Evolutionary conservation across 2,113 vertebrate species (phyloP), one percentile per base, ranked within the genome.

Genomic region (Aegithalos caudatus): DNA sequence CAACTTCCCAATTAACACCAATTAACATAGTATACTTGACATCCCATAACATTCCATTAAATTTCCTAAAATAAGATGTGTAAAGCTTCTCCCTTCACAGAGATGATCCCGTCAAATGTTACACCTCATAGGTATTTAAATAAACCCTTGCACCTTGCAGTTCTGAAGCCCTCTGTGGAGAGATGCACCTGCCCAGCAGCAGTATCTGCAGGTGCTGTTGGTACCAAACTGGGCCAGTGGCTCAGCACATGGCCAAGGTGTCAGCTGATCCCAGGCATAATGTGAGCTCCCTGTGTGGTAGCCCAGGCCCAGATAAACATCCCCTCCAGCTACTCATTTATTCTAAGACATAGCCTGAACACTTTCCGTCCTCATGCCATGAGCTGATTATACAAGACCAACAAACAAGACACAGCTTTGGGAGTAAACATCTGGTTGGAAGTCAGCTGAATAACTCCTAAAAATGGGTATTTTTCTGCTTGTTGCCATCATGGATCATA

Each of bases 11-110:
- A 97, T 97, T 97, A 97, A 97, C 94, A 96, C 66, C 94, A 94
- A 97, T 97, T 97, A 97, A 65, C 88, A 67, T 11, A 31, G 47
- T 64, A 47, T 65, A 90, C 80, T 94, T 57, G 96, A 97, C 96
- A 97, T 92, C 79, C 70, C 95, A 86, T 87, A 98, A 97, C 92
- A 97, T 97, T 97, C 94, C 96, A 98, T 97, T 96, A 98, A 96
- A 94, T 64, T 51, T 83, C 88, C 96, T 95, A 81, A 96, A 96
- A 95, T 70, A 78, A 95, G 92, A 93, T 44, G 70, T 78, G 78
- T 35, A 87, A 95, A 93, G 53, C 72, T 92, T 89, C 76, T 62
- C 69, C 88, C 58, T 94, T 96, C 27, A 2, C 92, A 91, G 92
- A 77, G 27, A 57, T 57, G 86, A 93, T 81, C 84, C 80, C 65